phyloP scores from a whole-genome alignment of 2,113 vertebrate genomes.

The Stomatorhinus ivindoensis region DNA sequence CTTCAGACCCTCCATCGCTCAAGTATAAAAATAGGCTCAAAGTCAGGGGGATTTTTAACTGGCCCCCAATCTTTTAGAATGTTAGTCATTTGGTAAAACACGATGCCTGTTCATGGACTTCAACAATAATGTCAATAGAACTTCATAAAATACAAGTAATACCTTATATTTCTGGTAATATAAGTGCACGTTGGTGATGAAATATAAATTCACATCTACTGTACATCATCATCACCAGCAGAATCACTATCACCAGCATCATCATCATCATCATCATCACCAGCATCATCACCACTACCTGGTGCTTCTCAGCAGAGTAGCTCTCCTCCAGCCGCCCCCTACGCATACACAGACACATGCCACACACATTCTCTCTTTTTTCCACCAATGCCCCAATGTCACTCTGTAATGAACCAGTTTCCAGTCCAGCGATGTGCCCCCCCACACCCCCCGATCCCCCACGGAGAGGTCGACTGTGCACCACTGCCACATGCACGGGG shows the following conservation, averaged over 20 bases:
- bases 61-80: background rate
- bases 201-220: background rate
- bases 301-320: background rate
- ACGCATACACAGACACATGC: background rate
- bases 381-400: constrained; percentile 39
- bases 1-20: background rate
- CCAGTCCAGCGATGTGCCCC: constrained; percentile 47
- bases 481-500: background rate
- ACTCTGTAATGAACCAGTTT: constrained; percentile 48
- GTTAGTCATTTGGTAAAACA: background rate
- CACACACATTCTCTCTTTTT: background rate
- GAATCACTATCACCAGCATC: no score
- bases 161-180: background rate
- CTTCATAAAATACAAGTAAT: background rate
- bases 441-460: constrained; percentile 30
- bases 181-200: background rate
- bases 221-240: background rate
- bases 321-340: background rate
- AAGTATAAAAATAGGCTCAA: background rate
- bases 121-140: background rate
- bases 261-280: background rate
- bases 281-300: background rate
- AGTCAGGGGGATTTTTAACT: background rate
- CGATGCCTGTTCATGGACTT: background rate
- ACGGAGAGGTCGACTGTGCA: constrained; percentile 23